Conservation (phyloP, 2,797 vertebrate genomes). For the Acrossocheilus wenchowensis region DNA sequence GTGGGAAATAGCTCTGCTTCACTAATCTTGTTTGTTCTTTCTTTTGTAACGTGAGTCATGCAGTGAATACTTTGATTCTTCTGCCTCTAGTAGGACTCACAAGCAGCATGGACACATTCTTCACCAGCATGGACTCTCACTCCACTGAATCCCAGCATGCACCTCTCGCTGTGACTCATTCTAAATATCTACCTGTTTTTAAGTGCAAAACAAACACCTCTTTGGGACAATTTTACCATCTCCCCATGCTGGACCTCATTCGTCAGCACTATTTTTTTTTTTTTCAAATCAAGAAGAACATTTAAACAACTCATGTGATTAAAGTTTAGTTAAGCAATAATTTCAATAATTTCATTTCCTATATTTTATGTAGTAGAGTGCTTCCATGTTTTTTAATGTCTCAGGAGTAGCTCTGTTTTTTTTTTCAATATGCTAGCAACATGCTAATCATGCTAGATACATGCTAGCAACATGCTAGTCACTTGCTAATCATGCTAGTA, state of each 20-base stretch:
- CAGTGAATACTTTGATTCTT: background rate
- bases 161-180: conserved; percentile 7
- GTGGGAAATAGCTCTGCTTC: background rate
- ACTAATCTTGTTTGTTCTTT: background rate
- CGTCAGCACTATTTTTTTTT: background rate
- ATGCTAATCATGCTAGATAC: too few relatives aligned
- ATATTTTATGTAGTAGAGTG: background rate
- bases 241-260: background rate
- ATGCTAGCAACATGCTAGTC: too few relatives aligned
- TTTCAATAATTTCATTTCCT: background rate
- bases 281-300: background rate
- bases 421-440: too few relatives aligned
- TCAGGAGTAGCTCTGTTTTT: background rate
- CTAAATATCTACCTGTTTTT: conserved; percentile 1
- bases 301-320: background rate
- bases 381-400: background rate
- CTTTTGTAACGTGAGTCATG: background rate
- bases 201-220: conserved; percentile 18
- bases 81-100: background rate
- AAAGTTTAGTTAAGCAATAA: background rate
- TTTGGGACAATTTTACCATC: background rate
- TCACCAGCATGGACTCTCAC: background rate
- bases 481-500: too few relatives aligned
- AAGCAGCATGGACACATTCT: background rate
- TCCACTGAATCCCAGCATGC: conserved; percentile 12